Percentiles rank a stretch among this genome's conserved stretches.
Conservation (phyloP, 2,888 invertebrate genomes). For the Rhodophaea formosa region DNA sequence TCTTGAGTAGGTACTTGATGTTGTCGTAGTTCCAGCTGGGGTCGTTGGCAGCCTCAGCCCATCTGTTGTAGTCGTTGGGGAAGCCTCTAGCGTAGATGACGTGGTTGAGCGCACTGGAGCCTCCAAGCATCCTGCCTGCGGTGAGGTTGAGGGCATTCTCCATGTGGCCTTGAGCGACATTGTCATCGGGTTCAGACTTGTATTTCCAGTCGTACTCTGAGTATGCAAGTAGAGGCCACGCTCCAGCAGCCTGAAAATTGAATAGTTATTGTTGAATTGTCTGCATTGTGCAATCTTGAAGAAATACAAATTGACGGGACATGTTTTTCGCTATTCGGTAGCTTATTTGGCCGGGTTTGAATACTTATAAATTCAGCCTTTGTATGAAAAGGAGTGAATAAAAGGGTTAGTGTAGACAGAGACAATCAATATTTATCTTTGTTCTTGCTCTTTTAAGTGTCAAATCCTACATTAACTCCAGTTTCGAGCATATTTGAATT, state of each 20-base stretch:
- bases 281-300: neutral
- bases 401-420: too few species aligned
- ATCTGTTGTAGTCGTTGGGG: too few species aligned
- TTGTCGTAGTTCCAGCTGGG: too few species aligned
- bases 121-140: slow-evolving; percentile 49
- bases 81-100: too few species aligned
- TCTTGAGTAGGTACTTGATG: too few species aligned
- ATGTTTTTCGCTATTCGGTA: too few species aligned
- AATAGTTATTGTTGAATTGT: neutral
- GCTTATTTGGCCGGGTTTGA: too few species aligned
- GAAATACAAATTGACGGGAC: too few species aligned
- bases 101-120: slow-evolving; percentile 35
- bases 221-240: slow-evolving; percentile 33
- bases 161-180: slow-evolving; percentile 32
- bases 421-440: too few species aligned
- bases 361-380: too few species aligned
- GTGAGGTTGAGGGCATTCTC: slow-evolving; percentile 29
- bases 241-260: slow-evolving; percentile 36
- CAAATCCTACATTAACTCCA: neutral
- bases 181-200: slow-evolving; percentile 34
- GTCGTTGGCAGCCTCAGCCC: neutral
- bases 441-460: too few species aligned
- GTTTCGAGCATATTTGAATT: neutral
- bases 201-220: slow-evolving; percentile 37
- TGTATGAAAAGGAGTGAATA: neutral